phyloP scores from a whole-genome alignment of 2,888 invertebrate species.

The Sesia bembeciformis region DNA sequence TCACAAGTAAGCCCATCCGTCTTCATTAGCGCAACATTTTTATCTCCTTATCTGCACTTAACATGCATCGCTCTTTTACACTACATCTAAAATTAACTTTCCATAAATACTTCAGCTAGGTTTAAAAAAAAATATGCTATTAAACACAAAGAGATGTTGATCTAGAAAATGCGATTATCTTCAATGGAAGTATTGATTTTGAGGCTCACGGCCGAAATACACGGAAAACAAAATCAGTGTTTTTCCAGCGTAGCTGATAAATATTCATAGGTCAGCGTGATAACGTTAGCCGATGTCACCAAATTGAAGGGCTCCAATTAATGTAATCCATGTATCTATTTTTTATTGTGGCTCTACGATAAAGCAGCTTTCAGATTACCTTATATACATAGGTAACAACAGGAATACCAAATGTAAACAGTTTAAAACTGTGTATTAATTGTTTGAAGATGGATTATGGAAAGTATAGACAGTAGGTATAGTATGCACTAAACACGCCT shows the following conservation, averaged over 20 bases:
- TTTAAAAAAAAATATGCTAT: too few relatives aligned
- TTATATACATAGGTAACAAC: too few relatives aligned
- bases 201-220: constrained; percentile 9
- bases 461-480: too few relatives aligned
- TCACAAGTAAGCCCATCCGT: constrained; percentile 46
- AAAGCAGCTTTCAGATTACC: too few relatives aligned
- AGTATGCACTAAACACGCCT: too few relatives aligned
- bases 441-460: too few relatives aligned
- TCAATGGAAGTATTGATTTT: constrained; percentile 28
- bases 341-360: neutral
- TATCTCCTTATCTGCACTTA: constrained; percentile 24
- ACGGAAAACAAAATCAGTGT: constrained; percentile 35
- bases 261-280: constrained; percentile 55
- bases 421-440: too few relatives aligned
- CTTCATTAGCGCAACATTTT: constrained; percentile 31
- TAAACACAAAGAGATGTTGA: too few relatives aligned
- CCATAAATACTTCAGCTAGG: too few relatives aligned
- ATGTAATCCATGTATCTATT: neutral
- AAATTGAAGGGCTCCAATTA: neutral
- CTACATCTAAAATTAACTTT: too few relatives aligned
- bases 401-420: too few relatives aligned
- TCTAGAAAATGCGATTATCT: neutral
- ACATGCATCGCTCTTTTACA: too few relatives aligned
- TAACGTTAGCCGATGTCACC: constrained; percentile 12
- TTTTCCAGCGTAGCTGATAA: constrained; percentile 55